phyloP scores from a whole-genome alignment of 2,797 vertebrate genomes.

The Apogon hyalosoma region DNA sequence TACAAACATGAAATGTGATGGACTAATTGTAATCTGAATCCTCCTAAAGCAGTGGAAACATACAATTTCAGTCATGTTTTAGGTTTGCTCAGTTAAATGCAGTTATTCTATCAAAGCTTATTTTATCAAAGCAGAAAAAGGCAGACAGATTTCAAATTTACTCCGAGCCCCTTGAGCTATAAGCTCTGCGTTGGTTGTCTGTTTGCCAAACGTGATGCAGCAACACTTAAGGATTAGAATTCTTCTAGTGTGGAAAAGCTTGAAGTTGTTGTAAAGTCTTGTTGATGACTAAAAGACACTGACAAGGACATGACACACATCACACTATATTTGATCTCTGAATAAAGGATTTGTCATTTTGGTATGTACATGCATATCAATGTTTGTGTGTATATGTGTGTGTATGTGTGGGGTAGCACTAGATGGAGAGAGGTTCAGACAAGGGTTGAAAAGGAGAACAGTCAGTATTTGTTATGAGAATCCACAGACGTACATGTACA shows the following conservation, averaged over 20 bases:
- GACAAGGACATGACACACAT: slow-evolving; percentile 61
- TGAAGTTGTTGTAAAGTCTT: slow-evolving; percentile 50
- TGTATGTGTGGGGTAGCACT: too few relatives aligned
- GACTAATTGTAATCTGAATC: slow-evolving; percentile 4
- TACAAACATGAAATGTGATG: slow-evolving; percentile 4
- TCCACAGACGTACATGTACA: background rate
- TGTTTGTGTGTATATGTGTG: background rate
- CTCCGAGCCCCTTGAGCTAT: slow-evolving; percentile 59
- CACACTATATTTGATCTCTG: slow-evolving; percentile 47
- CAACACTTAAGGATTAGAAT: slow-evolving; percentile 58
- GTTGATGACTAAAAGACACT: slow-evolving; percentile 57
- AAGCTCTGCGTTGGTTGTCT: slow-evolving; percentile 57
- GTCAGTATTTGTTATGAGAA: background rate
- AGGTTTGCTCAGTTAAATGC: slow-evolving; percentile 31
- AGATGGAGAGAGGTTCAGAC: slow-evolving; percentile 2
- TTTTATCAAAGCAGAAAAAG: slow-evolving; percentile 49
- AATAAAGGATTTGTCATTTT: slow-evolving; percentile 45
- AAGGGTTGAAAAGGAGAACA: background rate
- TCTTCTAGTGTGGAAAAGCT: slow-evolving; percentile 44
- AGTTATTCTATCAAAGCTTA: slow-evolving; percentile 48
- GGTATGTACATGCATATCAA: slow-evolving; percentile 25
- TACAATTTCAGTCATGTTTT: slow-evolving; percentile 17
- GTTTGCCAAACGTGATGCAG: slow-evolving; percentile 67
- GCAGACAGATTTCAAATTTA: slow-evolving; percentile 61
- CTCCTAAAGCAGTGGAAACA: background rate